Base-by-base conservation (phyloP, 2,113 vertebrate genomes). In the Gymnobelideus leadbeateri region DNA sequence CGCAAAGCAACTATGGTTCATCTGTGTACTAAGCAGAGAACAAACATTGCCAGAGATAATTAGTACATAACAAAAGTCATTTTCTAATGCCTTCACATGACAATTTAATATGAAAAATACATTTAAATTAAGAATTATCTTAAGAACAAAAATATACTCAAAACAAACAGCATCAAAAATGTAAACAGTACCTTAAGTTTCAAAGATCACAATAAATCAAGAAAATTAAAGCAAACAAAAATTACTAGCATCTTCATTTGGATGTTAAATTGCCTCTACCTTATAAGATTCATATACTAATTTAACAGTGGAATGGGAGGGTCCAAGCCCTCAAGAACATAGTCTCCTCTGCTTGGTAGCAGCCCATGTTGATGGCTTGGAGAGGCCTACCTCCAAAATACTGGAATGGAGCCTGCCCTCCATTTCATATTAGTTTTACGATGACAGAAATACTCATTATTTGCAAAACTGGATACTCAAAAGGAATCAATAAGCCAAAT, bases 1-100 rank as follows among this genome's bases (percentile, higher is more conserved):
- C 49, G 51, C 31, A 95, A 96, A 91, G 53, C 57, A 96, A 95
- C 47, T 31, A 84, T 57, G 10, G 94, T 61, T 93, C 89, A 90
- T 1, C 91, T 49, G 0, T 91, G 21, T 54, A 46, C 12, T 89
- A 89, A 94, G 26, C 61, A 89, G 10, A 28, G 10, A 94, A 1
- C 37, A 94, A 50, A 53, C 28, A 95, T 10, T 89, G 50, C 25
- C 92, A 51, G 26, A 57, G 26, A 31, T 57, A 57, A 28, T 54
- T 54, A 24, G 53, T 54, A 24, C 3, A 53, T 53, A 53, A 55
- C 55, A 28, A 26, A 68, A 68, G 61, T 68, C 14, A 37, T 68
- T n/a, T 68, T 68, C 61, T 68, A 68, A 68, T 28, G 55, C 28
- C 9, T 57, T 26, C 26, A 57, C 3, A 68, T n/a, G 12, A 68